These are phyloP conservation scores for Rhadinocentrus ornatus DNA, from an alignment of 2,797 vertebrate genomes.

Conservation along the genomic window DNA sequence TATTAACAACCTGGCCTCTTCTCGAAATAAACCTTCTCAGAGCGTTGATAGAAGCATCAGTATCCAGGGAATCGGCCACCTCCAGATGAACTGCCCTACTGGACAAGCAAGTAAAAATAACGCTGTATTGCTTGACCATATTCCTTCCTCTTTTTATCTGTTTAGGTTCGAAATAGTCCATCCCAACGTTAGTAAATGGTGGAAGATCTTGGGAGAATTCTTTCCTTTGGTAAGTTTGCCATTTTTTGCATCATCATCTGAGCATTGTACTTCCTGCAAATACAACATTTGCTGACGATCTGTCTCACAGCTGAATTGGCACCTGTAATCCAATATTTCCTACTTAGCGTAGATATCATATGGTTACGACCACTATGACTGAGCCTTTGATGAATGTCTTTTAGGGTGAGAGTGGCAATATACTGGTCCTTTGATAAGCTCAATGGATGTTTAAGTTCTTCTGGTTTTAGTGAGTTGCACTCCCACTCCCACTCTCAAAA, in stretches of 20 bases:
- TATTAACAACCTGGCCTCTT: not conserved
- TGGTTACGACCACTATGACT: not conserved
- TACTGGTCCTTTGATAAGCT: conserved; percentile 3
- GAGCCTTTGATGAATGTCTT: not conserved
- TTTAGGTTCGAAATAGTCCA: conserved; percentile 29
- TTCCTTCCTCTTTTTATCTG: not conserved
- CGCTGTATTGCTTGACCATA: not conserved
- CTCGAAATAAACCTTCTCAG: not conserved
- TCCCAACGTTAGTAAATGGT: not conserved
- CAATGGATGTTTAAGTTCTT: not conserved
- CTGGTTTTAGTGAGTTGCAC: not conserved
- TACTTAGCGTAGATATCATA: not conserved
- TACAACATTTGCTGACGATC: not conserved
- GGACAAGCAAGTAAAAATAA: not conserved
- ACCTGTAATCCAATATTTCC: not conserved
- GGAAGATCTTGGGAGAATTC: conserved; percentile 8
- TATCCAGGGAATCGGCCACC: not conserved
- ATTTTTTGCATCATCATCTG: conserved; percentile 7
- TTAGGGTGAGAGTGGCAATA: not conserved
- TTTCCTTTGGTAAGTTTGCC: conserved; percentile 20
- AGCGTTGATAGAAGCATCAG: not conserved
- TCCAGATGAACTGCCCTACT: not conserved
- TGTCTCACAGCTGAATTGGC: not conserved
- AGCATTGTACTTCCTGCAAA: not conserved
- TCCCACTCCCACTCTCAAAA: conserved; percentile 9